Percentiles rank a stretch among this genome's conserved stretches.
Evolutionary conservation across 2,797 vertebrate genomes (phyloP).

Genomic region (Kryptolebias ocellatus): DNA sequence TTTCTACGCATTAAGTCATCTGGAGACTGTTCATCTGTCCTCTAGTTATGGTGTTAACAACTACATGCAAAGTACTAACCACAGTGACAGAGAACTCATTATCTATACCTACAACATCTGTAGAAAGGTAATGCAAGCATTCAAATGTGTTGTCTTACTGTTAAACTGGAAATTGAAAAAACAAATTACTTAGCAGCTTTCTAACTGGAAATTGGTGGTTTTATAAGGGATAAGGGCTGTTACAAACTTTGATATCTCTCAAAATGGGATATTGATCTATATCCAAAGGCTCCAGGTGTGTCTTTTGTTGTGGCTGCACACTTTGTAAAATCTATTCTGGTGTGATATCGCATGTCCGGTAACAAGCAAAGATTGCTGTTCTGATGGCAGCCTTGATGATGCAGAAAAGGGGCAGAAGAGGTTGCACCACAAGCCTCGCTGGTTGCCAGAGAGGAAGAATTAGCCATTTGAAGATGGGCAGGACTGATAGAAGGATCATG

Average conservation of each 20-base stretch:
- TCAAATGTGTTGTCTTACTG: constrained; percentile 7
- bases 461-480: constrained; percentile 77
- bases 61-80: constrained; percentile 3
- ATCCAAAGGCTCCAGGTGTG: constrained; percentile 66
- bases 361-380: constrained; percentile 72
- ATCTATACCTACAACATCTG: constrained; percentile 16
- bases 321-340: constrained; percentile 62
- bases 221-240: constrained; percentile 38
- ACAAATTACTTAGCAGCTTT: constrained; percentile 34
- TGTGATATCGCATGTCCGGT: constrained; percentile 68
- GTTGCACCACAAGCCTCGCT: constrained; percentile 48
- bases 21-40: constrained; percentile 7
- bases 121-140: constrained; percentile 10
- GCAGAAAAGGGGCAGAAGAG: constrained; percentile 57
- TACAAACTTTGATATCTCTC: constrained; percentile 39
- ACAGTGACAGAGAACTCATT: constrained; percentile 24
- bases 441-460: constrained; percentile 77
- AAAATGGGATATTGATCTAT: constrained; percentile 63
- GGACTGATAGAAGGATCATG: constrained; percentile 78
- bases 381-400: constrained; percentile 60
- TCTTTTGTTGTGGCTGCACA: constrained; percentile 61
- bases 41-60: background rate
- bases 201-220: constrained; percentile 33
- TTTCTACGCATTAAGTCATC: constrained; percentile 18
- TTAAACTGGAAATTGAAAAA: constrained; percentile 32